Conservation (phyloP, 2,113 vertebrate genomes). For the Myotis yumanensis region DNA sequence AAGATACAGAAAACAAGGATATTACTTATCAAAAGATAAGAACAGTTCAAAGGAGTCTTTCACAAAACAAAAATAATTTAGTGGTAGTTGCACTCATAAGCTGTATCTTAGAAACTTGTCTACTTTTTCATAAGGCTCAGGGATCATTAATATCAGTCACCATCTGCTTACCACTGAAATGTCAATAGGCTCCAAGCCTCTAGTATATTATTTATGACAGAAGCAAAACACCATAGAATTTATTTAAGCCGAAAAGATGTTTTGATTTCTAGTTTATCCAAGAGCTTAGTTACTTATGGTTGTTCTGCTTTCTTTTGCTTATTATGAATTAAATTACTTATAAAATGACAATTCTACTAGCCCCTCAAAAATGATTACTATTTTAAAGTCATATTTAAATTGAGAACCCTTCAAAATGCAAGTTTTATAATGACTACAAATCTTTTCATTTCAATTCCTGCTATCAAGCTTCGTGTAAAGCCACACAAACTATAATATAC, state of each 20-base stretch:
- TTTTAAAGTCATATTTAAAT: constrained; percentile 44
- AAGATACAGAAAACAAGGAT: background rate
- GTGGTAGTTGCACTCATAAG: background rate
- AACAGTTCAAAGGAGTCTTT: background rate
- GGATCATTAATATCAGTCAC: background rate
- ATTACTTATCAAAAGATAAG: background rate
- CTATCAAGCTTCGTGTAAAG: background rate
- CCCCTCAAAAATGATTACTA: background rate
- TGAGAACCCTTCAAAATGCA: background rate
- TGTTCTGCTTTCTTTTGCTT: background rate
- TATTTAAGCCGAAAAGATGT: background rate
- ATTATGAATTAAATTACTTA: background rate
- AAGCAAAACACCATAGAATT: background rate
- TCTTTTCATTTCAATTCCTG: constrained; percentile 38
- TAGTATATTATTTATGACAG: background rate
- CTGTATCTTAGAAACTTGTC: background rate
- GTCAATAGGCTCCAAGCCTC: background rate
- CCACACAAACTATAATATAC: constrained; percentile 36
- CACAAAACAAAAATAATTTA: background rate
- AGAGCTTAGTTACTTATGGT: background rate
- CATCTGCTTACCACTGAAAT: background rate
- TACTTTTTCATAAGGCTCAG: background rate
- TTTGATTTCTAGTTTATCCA: background rate
- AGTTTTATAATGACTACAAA: background rate
- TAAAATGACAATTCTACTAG: background rate